Evolutionary conservation across 64 coral and sea anemone genomes (phyloP).

Genomic region (Stylophora pistillata): DNA sequence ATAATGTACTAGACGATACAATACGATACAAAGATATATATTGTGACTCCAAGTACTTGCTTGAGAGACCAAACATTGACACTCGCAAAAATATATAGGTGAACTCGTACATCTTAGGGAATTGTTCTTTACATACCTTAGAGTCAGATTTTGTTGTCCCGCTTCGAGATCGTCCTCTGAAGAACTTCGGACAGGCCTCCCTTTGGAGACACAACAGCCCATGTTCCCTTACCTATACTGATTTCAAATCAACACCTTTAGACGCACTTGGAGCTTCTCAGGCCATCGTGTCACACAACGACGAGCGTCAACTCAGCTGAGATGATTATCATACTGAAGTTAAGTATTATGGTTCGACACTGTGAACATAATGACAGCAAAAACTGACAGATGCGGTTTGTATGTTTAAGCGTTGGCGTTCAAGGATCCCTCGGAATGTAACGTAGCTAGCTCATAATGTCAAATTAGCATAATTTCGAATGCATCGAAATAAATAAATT

Average conservation of each 20-base stretch:
- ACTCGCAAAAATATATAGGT: neutral
- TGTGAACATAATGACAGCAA: constrained; percentile 1
- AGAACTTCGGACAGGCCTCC: neutral
- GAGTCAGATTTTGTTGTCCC: constrained; percentile 14
- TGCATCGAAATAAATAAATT: neutral
- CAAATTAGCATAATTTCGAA: neutral
- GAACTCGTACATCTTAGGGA: too few relatives aligned
- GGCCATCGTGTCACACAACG: neutral
- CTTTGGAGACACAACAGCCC: constrained; percentile 19
- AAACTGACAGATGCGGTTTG: neutral
- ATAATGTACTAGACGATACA: too few relatives aligned
- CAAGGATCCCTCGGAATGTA: constrained; percentile 15
- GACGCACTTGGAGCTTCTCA: neutral
- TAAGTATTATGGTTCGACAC: neutral
- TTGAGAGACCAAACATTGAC: neutral
- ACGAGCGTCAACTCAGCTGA: constrained; percentile 1
- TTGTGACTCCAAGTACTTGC: neutral
- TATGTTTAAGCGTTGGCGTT: neutral
- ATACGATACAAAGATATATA: neutral
- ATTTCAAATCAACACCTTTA: constrained; percentile 12
- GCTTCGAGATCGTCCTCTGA: constrained; percentile 8
- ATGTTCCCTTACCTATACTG: neutral
- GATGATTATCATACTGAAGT: neutral
- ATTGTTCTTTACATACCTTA: neutral
- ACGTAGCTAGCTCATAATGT: neutral